Base-by-base conservation (phyloP, 2,797 vertebrate species). In the Sebastes vulpes region DNA sequence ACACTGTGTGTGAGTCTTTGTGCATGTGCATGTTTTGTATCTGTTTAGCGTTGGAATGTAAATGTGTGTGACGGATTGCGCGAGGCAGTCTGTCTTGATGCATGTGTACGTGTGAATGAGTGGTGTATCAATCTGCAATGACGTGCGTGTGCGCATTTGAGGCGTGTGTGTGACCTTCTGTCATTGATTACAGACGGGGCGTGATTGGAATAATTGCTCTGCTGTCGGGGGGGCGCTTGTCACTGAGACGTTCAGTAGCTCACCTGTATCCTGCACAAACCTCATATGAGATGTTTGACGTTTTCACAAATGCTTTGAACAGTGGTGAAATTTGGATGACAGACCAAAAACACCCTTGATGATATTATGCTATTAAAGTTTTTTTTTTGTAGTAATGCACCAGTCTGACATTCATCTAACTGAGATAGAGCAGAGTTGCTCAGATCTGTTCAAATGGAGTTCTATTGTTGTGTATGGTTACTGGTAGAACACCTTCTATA, bases 181-280 rank as follows among this genome's bases (percentile, higher is more conserved):
- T 84, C 87, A 91, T 92, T 89, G 92, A 94, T 95, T 86, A 91
- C 61, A 81, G 70, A 64, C 76, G 29, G 63, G 61, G 25, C 52
- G 79, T 93, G 89, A 91, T 90, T 81, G 79, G 92, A 94, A 91
- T 93, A 89, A 91, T 89, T 72, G 32, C 59, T 72, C 32, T 31
- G 50, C 75, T 74, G 70, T 88, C 78, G 66, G 72, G 53, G 64
- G 42, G 38, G 14, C 3, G 18, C 54, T 74, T n/a, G 71, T 83
- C 63, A 54, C 57, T 6, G 50, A 74, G 69, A 59, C 58, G 28
- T 64, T 83, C 48, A 54, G 50, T 31, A 8, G 16, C 32, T 69
- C 75, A 87, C 85, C 82, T 83, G 82, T 77, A 85, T 64, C 57
- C 65, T 48, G 58, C 68, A 65, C 70, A 85, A 77, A 76, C 66